Evolutionary conservation across 1,140 invertebrate genomes (phyloP), one percentile per base, ranked within the genome.

Genomic region (Solen grandis): DNA sequence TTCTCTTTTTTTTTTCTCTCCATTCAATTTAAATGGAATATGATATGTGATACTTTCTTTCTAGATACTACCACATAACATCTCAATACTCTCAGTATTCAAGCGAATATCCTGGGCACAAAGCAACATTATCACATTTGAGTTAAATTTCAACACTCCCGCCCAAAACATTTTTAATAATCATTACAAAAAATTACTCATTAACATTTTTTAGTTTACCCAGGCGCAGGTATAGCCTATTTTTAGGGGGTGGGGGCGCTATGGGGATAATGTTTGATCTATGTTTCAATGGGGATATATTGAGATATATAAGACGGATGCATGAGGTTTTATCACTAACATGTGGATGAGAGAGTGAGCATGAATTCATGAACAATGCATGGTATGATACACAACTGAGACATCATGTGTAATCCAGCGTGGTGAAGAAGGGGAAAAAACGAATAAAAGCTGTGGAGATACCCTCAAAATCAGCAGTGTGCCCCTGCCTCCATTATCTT

Each of bases 211-310:
- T 41, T 27, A 27, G 50, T 69, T 69, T 69, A 78, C 75, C 75
- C 55, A 78, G 75, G 75, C 75, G 75, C 75, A 78, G 75, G 75
- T 78, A 69, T n/a, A 78, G 75, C 75, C 75, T 78, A 78, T 59
- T 38, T 63, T 50, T 22, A 65, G 65, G 52, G 46, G 62, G 74
- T 60, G 65, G 33, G 25, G 36, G 33, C 19, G 38, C 33, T 19
- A 27, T 68, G 36, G 10, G 13, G 13, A 14, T 25, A n/a, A 78
- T 78, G 75, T 78, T 69, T 52, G 36, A 60, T 59, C 41, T 3
- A 38, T 62, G 57, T 73, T 46, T 73, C 22, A 36, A 73, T 73
- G 70, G 13, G 41, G 41, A 46, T 46, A 36, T 38, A n/a, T n/a
- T 22, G 19, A 70, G 68, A 54, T 31, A 36, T 38, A 78, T 35